These are phyloP conservation scores for Colletes latitarsis DNA, from an alignment of 1,140 invertebrate genomes.

Conservation along the genomic window DNA sequence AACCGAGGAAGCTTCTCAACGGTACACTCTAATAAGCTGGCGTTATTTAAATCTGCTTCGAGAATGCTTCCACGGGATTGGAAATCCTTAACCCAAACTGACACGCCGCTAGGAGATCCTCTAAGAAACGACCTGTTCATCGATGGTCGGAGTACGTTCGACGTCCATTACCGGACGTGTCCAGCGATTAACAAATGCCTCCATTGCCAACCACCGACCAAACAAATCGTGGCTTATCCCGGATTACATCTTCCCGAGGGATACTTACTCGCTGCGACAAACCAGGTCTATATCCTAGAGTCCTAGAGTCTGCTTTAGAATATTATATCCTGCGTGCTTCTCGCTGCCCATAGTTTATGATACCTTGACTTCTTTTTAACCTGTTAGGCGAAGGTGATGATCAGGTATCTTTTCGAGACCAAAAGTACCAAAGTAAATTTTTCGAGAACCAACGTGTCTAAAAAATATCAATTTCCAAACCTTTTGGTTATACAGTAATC, in stretches of 20 bases:
- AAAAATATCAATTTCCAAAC: too few relatives aligned
- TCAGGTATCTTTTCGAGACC: neutral
- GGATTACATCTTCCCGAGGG: conserved; percentile 71
- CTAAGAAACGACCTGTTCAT: conserved; percentile 62
- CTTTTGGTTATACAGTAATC: too few relatives aligned
- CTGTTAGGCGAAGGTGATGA: conserved; percentile 55
- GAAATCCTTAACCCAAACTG: neutral
- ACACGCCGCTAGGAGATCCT: conserved; percentile 31
- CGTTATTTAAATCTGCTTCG: neutral
- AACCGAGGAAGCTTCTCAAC: neutral
- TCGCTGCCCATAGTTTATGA: conserved; percentile 63
- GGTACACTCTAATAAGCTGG: neutral
- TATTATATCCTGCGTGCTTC: conserved; percentile 69
- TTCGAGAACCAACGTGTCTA: too few relatives aligned
- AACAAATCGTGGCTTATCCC: conserved; percentile 76
- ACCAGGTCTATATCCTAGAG: conserved; percentile 41
- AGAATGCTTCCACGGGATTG: neutral
- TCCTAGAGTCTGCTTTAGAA: conserved; percentile 55
- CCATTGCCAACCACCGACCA: conserved; percentile 73
- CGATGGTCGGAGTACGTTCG: conserved; percentile 47
- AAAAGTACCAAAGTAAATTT: too few relatives aligned
- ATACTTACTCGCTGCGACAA: conserved; percentile 63
- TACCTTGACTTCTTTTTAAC: conserved; percentile 52
- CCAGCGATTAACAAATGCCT: conserved; percentile 70
- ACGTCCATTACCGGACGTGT: conserved; percentile 75